Base-by-base conservation (phyloP, 1,140 invertebrate species). In the Drosophila bocqueti region DNA sequence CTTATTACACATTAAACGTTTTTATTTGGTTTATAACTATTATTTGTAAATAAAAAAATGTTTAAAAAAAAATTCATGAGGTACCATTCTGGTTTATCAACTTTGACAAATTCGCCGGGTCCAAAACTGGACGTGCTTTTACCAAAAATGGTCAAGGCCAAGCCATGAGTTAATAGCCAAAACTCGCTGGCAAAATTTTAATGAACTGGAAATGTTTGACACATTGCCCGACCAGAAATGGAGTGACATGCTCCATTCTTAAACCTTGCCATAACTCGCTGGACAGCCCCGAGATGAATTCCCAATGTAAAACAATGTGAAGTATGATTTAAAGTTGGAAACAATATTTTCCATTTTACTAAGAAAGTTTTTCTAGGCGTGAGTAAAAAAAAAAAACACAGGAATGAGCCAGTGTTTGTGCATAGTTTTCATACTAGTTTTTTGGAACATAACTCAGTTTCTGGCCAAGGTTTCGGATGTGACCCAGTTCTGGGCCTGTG, bases 101-200 rank as follows among this genome's bases (percentile, higher is more conserved):
- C 11, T 65, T 58, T 26, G 3, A 43, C 58, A 65, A n/a, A 55
- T 59, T 59, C 7, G 26, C 31, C 40, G 26, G 3, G 11, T 21
- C 58, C 40, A 55, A 63, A 60, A 15, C 15, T 24, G 42, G 10
- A 40, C 24, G 11, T 61, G 47, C 58, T 50, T 10, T 15, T 29
- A n/a, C 64, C 64, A 49, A 42, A 50, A 62, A 78, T 78, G 74
- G 75, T 62, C 75, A 78, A 78, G 64, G 75, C 75, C 63, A 76
- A 64, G 46, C 40, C 61, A 66, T 76, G 61, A 76, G n/a, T 58
- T 76, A 76, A 76, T 76, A 49, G 62, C 55, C 52, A 26, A 69
- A 61, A 78, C 34, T 38, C 64, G 57, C 54, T 77, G 58, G 40
- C 57, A 47, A 77, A 52, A 78, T 78, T 42, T 77, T 77, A 78